These are phyloP conservation scores for Hyles euphorbiae DNA, from an alignment of 1,140 invertebrate species.

Conservation along the genomic window DNA sequence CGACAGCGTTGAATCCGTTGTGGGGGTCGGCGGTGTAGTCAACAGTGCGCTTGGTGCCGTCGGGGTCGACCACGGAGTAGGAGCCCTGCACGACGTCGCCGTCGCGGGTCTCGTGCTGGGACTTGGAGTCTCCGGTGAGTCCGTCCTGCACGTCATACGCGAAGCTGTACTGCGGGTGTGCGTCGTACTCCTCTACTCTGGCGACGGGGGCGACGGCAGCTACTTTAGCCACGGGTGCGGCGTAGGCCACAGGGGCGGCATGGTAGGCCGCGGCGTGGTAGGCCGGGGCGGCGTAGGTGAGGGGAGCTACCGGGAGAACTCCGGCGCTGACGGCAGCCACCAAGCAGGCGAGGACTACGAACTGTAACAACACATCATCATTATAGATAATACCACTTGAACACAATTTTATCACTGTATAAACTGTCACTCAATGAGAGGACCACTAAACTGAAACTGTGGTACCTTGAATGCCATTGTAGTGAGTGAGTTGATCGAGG, in stretches of 20 bases:
- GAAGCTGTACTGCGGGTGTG: conserved; percentile 78
- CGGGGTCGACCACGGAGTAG: conserved; percentile 78
- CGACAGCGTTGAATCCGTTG: conserved; percentile 73
- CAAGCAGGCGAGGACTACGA: conserved; percentile 51
- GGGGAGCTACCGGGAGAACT: conserved; percentile 29
- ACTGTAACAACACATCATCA: conserved; percentile 40
- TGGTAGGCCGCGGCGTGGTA: conserved; percentile 32
- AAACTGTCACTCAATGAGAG: no score
- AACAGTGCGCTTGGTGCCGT: conserved; percentile 79
- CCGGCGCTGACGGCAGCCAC: conserved; percentile 53
- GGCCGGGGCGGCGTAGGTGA: conserved; percentile 40
- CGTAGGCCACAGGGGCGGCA: conserved; percentile 31
- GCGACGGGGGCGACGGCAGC: conserved; percentile 26
- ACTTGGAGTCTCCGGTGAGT: conserved; percentile 80
- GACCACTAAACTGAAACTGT: no score
- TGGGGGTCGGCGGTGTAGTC: conserved; percentile 78
- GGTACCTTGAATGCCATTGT: conserved; percentile 67
- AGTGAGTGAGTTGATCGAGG: conserved; percentile 35
- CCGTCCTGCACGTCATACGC: conserved; percentile 79
- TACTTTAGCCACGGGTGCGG: conserved; percentile 28
- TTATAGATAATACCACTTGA: conserved; percentile 9
- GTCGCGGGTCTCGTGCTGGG: conserved; percentile 78
- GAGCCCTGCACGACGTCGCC: conserved; percentile 78
- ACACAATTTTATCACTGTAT: conserved; percentile 1
- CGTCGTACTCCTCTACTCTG: conserved; percentile 47